phyloP scores from a whole-genome alignment of 2,797 vertebrate genomes.

The Myotis planiceps region DNA sequence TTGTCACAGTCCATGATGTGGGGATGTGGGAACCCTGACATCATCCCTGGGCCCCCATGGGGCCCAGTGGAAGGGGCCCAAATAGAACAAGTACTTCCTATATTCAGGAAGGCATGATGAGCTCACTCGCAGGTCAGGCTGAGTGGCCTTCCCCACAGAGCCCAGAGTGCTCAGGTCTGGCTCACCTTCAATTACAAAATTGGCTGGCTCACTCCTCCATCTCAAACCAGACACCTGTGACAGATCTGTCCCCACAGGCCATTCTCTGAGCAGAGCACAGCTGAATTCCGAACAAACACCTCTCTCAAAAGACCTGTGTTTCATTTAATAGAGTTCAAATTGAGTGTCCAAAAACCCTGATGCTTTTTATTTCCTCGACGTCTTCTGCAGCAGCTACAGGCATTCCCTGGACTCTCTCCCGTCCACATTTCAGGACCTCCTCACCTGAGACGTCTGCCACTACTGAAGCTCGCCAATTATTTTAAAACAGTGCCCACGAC shows the following conservation, averaged over 20 bases:
- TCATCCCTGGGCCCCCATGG: neutral
- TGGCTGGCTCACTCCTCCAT: conserved; percentile 68
- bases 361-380: conserved; percentile 41
- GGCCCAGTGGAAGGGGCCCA: neutral
- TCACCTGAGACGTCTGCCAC: neutral
- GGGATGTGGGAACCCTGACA: neutral
- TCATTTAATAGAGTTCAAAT: conserved; percentile 76
- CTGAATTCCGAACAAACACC: conserved; percentile 82
- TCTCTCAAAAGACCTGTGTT: conserved; percentile 74
- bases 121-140: conserved; percentile 55
- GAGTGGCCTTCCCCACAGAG: conserved; percentile 68
- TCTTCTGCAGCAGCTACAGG: neutral
- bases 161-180: conserved; percentile 58
- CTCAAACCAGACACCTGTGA: conserved; percentile 83
- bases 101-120: conserved; percentile 61
- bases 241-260: conserved; percentile 73
- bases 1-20: neutral
- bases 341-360: conserved; percentile 60
- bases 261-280: conserved; percentile 64
- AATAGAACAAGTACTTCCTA: conserved; percentile 17
- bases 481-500: neutral
- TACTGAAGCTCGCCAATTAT: neutral
- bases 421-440: neutral
- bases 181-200: conserved; percentile 79
- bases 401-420: neutral